These are phyloP conservation scores for Pangasius djambal DNA, from an alignment of 2,797 vertebrate genomes.

Conservation along the genomic window DNA sequence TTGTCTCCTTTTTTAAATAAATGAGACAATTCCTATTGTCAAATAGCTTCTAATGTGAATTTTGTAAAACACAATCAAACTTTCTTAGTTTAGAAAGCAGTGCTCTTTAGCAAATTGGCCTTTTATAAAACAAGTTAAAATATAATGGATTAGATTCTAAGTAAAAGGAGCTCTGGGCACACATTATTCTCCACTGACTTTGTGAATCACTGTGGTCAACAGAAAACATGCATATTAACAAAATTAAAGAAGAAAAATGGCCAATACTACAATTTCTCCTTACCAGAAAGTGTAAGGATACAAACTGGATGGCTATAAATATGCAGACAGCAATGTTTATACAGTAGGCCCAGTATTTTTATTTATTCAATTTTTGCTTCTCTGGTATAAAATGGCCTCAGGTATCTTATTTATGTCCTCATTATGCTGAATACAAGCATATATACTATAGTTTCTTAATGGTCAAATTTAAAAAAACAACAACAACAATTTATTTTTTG, in stretches of 20 bases:
- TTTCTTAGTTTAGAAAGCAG: conserved; percentile 26
- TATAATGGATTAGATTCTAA: conserved; percentile 9
- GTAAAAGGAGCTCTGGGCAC: conserved; percentile 14
- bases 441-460: neutral
- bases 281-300: conserved; percentile 51
- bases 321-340: neutral
- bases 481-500: conserved; percentile 60
- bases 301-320: neutral
- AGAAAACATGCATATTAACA: conserved; percentile 59
- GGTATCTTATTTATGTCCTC: neutral
- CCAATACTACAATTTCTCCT: conserved; percentile 54
- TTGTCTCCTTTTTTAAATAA: conserved; percentile 14
- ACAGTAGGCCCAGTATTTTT: neutral
- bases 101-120: conserved; percentile 29
- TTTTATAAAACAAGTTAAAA: conserved; percentile 28
- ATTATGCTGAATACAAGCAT: neutral
- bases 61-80: conserved; percentile 13
- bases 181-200: neutral
- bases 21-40: conserved; percentile 5
- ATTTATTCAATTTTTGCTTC: neutral
- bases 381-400: neutral
- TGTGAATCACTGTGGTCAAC: neutral
- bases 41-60: conserved; percentile 9
- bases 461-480: neutral
- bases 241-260: conserved; percentile 69